phyloP scores from a whole-genome alignment of 2,888 invertebrate genomes.

The Tortrix viridana region DNA sequence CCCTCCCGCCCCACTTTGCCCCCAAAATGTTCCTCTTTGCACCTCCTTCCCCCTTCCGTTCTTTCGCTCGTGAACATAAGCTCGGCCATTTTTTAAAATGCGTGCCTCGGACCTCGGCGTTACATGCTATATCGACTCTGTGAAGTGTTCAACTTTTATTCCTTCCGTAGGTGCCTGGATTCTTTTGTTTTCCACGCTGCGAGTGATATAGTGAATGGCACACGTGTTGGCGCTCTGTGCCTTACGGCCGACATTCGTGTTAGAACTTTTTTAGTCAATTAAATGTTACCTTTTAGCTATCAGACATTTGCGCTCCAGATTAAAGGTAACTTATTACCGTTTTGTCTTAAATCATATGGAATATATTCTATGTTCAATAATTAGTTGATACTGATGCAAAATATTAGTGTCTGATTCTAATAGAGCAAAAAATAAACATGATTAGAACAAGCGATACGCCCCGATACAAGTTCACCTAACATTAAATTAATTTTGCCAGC shows the following conservation, averaged over 20 bases:
- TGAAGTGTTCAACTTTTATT: slow-evolving; percentile 64
- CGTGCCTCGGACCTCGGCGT: slow-evolving; percentile 70
- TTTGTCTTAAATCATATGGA: background rate
- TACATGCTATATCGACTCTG: slow-evolving; percentile 68
- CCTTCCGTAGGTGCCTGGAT: slow-evolving; percentile 53
- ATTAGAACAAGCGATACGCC: slow-evolving; percentile 23
- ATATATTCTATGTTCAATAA: background rate
- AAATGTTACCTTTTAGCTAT: background rate
- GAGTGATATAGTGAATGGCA: slow-evolving; percentile 33
- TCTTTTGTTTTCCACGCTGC: slow-evolving; percentile 48
- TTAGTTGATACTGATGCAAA: slow-evolving; percentile 1
- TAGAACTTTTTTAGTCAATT: slow-evolving; percentile 8
- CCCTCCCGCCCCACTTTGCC: slow-evolving; percentile 44
- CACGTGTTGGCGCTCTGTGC: slow-evolving; percentile 17
- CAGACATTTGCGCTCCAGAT: background rate
- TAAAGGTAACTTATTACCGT: too few relatives aligned
- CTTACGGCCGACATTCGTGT: background rate
- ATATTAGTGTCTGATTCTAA: background rate
- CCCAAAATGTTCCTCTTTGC: slow-evolving; percentile 45
- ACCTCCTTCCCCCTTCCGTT: slow-evolving; percentile 60
- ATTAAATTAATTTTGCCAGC: slow-evolving; percentile 30
- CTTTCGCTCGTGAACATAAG: slow-evolving; percentile 69
- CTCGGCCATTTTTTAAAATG: slow-evolving; percentile 79
- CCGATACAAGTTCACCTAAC: slow-evolving; percentile 31
- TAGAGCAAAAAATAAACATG: slow-evolving; percentile 17